phyloP scores from a whole-genome alignment of 2,113 vertebrate genomes.

The Pardalotus punctatus region DNA sequence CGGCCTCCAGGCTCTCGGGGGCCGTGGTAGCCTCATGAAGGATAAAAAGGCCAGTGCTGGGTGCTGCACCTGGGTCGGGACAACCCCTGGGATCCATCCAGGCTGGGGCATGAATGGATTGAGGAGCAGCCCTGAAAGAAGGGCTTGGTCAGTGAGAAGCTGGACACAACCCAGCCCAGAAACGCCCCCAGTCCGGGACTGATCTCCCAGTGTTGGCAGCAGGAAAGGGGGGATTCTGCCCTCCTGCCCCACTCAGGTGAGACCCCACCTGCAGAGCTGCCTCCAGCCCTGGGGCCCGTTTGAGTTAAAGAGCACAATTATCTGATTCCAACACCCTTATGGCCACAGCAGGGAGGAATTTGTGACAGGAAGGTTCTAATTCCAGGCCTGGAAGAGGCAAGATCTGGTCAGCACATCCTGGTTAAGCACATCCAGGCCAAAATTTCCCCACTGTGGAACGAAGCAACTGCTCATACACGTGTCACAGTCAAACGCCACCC shows the following conservation, averaged over 20 bases:
- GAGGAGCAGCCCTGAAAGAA: not conserved
- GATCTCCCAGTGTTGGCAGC: not conserved
- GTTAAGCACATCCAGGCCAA: fast-evolving
- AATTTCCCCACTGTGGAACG: too few relatives aligned
- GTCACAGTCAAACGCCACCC: not conserved
- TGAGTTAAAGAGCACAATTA: not conserved
- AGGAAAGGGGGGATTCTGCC: not conserved
- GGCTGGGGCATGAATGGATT: not conserved
- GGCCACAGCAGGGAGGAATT: not conserved
- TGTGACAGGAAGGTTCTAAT: fast-evolving
- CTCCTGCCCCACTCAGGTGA: not conserved
- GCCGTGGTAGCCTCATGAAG: fast-evolving
- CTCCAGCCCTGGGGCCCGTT: not conserved
- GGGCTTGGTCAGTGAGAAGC: not conserved
- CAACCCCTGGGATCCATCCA: fast-evolving
- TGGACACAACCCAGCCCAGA: not conserved
- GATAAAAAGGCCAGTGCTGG: not conserved
- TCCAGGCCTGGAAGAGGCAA: not conserved
- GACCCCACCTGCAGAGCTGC: not conserved
- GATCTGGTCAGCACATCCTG: not conserved
- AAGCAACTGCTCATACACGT: fast-evolving
- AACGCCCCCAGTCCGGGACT: too few relatives aligned
- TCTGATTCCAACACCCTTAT: fast-evolving
- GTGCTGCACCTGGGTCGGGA: not conserved
- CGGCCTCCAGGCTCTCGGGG: not conserved